Base-by-base conservation (phyloP, 2,113 vertebrate species). In the Leucosticte australis region DNA sequence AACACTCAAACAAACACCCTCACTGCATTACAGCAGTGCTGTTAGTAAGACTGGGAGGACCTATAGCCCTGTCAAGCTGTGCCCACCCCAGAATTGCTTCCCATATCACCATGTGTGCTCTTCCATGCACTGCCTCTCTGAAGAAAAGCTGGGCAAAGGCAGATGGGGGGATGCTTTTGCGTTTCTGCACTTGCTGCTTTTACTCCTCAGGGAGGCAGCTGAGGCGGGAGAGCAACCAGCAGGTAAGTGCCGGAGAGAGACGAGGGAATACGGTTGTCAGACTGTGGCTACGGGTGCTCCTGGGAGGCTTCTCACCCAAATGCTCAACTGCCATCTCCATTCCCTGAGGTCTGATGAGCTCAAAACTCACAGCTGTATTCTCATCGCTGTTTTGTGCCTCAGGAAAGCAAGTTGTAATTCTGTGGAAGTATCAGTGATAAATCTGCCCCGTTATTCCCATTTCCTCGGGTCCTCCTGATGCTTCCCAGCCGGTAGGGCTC, bases 121-220 rank as follows among this genome's bases (percentile, higher is more conserved):
- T 55, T 79, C 30, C 57, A n/a, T 1, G 1, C 9, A 3, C 69
- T 42, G 27, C 18, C 62, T 91, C 44, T 49, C 17, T 3, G 15
- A 67, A 82, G 39, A 57, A 79, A 91, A 94, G 56, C 62, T 79
- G 62, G 12, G 44, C 28, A 76, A 76, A 90, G 37, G 53, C 62
- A 85, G 65, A 82, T 70, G n/a, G 44, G 27, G 5, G 6, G 14
- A 77, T 64, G 57, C 10, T 79, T 47, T 41, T 15, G 11, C 44
- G 31, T 21, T 46, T 84, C 53, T 95, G 85, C 30, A 56, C 65
- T 96, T 84, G 56, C 74, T 77, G 63, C 27, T 78, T 74, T 70
- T 63, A 37, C 41, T 76, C 78, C 70, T 79, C 37, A 85, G 95
- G 80, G 53, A 95, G 41, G 46, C 26, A 62, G 67, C 75, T 73